Conservation (phyloP, 1,140 invertebrate species). For the Bradynema listronoti region DNA sequence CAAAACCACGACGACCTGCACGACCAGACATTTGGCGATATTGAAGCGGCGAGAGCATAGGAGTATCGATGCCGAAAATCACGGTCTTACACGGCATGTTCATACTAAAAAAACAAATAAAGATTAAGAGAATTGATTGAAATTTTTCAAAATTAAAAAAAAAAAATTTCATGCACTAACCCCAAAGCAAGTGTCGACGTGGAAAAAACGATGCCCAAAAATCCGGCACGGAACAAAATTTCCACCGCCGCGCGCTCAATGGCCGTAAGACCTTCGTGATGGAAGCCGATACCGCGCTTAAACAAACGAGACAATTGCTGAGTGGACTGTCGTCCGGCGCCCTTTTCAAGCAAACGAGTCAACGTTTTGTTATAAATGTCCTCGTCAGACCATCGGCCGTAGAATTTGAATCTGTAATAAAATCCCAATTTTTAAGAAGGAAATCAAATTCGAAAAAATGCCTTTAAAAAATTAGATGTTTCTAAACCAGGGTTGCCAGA, state of each 20-base stretch:
- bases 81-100: conserved; percentile 58
- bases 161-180: conserved; percentile 13
- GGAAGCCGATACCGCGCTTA: conserved; percentile 56
- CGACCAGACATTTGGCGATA: conserved; percentile 57
- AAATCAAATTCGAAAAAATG: too few species aligned
- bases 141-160: conserved; percentile 9
- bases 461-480: too few species aligned
- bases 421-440: too few species aligned
- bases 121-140: conserved; percentile 5
- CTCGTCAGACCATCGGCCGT: conserved; percentile 33
- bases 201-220: conserved; percentile 53
- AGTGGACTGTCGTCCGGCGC: conserved; percentile 19
- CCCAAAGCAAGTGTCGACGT: conserved; percentile 54
- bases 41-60: conserved; percentile 51
- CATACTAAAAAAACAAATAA: conserved; percentile 42
- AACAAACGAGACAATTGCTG: conserved; percentile 43
- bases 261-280: conserved; percentile 52
- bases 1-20: conserved; percentile 56
- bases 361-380: conserved; percentile 42
- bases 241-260: conserved; percentile 50
- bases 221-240: conserved; percentile 52
- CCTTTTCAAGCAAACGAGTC: conserved; percentile 18
- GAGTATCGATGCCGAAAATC: conserved; percentile 55
- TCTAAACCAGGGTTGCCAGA: too few species aligned
- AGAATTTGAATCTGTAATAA: conserved; percentile 49